Evolutionary conservation across 1,140 invertebrate genomes (phyloP).

Genomic region (Dolichoris vasculosae): DNA sequence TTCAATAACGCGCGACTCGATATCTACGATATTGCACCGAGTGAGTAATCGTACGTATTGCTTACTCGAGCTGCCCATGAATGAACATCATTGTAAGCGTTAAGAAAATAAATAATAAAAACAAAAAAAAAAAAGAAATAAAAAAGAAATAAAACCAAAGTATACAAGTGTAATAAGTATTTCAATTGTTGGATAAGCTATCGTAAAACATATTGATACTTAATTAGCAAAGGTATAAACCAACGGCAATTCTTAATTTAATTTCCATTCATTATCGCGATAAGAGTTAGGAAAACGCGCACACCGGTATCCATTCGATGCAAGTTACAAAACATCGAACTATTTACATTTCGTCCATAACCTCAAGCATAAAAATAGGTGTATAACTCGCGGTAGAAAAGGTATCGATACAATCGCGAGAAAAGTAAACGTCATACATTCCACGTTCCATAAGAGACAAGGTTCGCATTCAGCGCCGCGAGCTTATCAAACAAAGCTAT

Average conservation of each 20-base stretch:
- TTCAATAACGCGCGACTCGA: neutral
- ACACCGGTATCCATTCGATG: neutral
- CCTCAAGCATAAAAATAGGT: neutral
- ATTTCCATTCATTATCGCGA: constrained; percentile 3
- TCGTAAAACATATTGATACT: neutral
- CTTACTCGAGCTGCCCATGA: constrained; percentile 16
- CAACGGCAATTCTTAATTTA: neutral
- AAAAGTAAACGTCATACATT: neutral
- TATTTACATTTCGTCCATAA: neutral
- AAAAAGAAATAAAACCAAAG: neutral
- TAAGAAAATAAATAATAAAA: too few relatives aligned
- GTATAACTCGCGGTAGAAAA: too few relatives aligned
- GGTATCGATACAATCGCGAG: neutral
- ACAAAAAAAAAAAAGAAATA: constrained; percentile 1
- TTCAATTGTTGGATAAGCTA: neutral
- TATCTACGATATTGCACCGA: neutral
- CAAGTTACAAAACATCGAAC: neutral
- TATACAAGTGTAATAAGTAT: neutral
- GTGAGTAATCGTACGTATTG: constrained; percentile 4
- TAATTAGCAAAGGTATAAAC: neutral
- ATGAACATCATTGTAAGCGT: constrained; percentile 21
- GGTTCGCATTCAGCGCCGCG: neutral
- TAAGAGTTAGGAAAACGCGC: neutral
- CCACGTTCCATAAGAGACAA: neutral
- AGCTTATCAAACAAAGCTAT: neutral